phyloP scores from a whole-genome alignment of 2,797 vertebrate species.

The Bucorvus abyssinicus region DNA sequence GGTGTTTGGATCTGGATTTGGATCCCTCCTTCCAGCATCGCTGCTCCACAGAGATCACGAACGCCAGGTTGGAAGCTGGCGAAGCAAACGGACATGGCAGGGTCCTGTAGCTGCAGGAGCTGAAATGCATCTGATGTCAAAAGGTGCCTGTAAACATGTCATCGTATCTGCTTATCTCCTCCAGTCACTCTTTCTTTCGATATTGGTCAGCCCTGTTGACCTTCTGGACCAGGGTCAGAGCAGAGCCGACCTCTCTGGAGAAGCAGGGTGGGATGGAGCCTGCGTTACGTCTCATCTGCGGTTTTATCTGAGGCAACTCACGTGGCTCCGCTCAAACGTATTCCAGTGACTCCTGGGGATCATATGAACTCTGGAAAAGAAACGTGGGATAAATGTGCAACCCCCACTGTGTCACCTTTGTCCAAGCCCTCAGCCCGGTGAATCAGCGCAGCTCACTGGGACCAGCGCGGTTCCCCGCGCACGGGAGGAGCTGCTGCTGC shows the following conservation, averaged over 20 bases:
- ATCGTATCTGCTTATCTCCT: neutral
- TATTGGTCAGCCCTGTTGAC: neutral
- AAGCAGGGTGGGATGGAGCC: neutral
- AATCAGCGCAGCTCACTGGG: neutral
- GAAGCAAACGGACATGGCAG: accelerated
- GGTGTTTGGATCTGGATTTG: neutral
- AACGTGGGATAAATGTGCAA: neutral
- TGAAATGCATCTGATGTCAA: neutral
- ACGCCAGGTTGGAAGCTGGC: neutral
- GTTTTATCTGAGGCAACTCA: neutral
- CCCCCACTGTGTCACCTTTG: neutral
- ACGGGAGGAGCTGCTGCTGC: neutral
- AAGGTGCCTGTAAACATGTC: neutral
- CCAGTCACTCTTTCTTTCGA: neutral
- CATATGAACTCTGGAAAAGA: neutral
- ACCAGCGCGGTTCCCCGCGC: neutral
- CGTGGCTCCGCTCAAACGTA: neutral
- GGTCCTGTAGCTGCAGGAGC: neutral
- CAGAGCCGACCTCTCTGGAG: neutral
- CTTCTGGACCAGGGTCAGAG: neutral
- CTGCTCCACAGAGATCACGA: neutral
- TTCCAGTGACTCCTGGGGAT: neutral
- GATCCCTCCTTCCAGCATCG: neutral
- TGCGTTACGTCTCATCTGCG: accelerated
- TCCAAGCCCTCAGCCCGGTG: neutral